These are phyloP conservation scores for Deilephila elpenor DNA, from an alignment of 2,888 invertebrate species.

Conservation along the genomic window DNA sequence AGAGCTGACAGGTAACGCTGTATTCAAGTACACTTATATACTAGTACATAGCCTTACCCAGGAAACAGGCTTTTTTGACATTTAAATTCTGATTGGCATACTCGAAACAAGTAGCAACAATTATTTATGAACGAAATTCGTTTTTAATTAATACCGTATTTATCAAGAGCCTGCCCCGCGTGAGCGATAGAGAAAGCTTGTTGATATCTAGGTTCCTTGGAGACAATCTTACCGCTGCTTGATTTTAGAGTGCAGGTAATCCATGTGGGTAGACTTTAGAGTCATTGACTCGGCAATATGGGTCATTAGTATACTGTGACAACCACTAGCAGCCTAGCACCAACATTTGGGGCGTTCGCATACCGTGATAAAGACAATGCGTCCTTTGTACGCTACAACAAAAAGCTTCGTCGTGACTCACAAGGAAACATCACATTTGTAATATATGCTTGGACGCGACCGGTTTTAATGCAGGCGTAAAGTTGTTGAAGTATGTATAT, in stretches of 20 bases:
- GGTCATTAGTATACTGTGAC: slow-evolving; percentile 10
- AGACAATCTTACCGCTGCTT: slow-evolving; percentile 11
- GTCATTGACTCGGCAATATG: slow-evolving; percentile 11
- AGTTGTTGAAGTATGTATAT: neutral
- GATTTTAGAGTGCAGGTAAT: slow-evolving; percentile 14
- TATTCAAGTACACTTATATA: too few species aligned
- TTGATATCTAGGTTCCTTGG: slow-evolving; percentile 22
- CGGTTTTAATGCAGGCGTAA: slow-evolving; percentile 4
- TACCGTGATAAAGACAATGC: slow-evolving; percentile 14
- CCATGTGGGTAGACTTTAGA: neutral
- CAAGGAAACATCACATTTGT: slow-evolving; percentile 15
- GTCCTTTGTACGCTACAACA: slow-evolving; percentile 12
- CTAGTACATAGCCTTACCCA: too few species aligned
- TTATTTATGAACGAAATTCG: too few species aligned
- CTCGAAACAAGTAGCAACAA: too few species aligned
- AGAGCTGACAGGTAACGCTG: too few species aligned
- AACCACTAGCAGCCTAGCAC: neutral
- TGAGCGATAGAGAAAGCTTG: slow-evolving; percentile 12
- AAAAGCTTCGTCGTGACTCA: slow-evolving; percentile 11
- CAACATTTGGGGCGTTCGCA: neutral
- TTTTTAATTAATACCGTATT: neutral
- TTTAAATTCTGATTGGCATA: too few species aligned
- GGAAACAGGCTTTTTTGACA: too few species aligned
- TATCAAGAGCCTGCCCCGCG: neutral
- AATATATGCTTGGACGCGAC: neutral